A percentile compares a stretch with the other conserved stretches of the same genome.
Evolutionary conservation across 2,888 invertebrate genomes (phyloP).

Genomic region (Terebella lapidaria): DNA sequence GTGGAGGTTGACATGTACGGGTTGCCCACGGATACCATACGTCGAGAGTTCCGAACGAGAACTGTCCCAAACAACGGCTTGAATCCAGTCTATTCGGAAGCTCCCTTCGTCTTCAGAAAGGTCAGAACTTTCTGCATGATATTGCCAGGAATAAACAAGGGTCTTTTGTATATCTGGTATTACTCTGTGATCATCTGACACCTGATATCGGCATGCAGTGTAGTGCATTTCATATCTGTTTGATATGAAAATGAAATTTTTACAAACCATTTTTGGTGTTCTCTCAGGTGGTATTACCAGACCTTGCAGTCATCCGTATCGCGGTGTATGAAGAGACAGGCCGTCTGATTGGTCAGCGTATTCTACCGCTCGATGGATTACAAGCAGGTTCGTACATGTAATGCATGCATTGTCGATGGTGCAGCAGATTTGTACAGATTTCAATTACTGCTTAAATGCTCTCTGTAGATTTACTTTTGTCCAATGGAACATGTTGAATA

Average conservation of each 20-base stretch:
- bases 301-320: constrained; percentile 92
- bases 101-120: constrained; percentile 95
- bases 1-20: constrained; percentile 99
- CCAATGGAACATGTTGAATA: no score
- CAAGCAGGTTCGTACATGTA: constrained; percentile 69
- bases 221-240: background rate
- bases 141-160: no score
- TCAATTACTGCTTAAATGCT: no score
- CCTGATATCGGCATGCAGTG: no score
- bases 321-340: constrained; percentile 98
- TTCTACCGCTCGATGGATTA: constrained; percentile 93
- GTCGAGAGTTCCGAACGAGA: constrained; percentile 93
- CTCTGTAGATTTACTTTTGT: no score
- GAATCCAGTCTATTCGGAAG: constrained; percentile 98
- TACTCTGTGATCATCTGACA: no score
- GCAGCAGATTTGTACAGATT: no score
- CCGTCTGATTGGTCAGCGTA: constrained; percentile 91
- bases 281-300: constrained; percentile 85
- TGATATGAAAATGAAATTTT: background rate
- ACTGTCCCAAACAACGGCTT: constrained; percentile 96
- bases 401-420: no score
- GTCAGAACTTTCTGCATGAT: no score
- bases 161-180: no score
- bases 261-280: background rate
- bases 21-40: constrained; percentile 95